Conservation (phyloP, 2,888 invertebrate genomes). For the Drymonia ruficornis region DNA sequence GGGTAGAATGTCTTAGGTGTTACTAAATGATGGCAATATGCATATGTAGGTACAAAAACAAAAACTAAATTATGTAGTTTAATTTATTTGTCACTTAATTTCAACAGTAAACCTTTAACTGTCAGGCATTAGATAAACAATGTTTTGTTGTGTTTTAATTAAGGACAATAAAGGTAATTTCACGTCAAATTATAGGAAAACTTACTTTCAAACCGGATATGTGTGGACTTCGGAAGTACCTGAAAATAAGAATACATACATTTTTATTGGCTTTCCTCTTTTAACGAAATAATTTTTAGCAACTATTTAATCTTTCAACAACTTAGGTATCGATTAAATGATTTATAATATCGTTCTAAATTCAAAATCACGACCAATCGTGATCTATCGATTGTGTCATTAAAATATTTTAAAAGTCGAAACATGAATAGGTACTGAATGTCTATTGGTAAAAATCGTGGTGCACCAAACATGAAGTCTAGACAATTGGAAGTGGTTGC, state of each 20-base stretch:
- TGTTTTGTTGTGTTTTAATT: conserved; percentile 2
- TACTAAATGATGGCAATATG: no score
- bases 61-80: no score
- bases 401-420: conserved; percentile 3
- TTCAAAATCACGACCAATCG: conserved; percentile 3
- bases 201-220: conserved; percentile 25
- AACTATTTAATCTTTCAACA: neutral
- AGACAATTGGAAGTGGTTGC: conserved; percentile 7
- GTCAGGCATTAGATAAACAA: neutral
- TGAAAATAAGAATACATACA: conserved; percentile 16
- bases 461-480: neutral
- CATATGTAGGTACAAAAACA: no score
- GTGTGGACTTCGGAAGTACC: conserved; percentile 16
- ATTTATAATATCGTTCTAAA: neutral
- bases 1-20: neutral
- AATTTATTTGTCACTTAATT: no score
- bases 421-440: neutral
- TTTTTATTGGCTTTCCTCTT: no score
- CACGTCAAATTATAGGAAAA: conserved; percentile 4
- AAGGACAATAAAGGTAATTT: conserved; percentile 1
- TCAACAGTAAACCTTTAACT: neutral
- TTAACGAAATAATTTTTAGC: no score
- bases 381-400: conserved; percentile 3
- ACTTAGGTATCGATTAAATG: neutral
- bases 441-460: neutral